Percentiles rank a stretch among this genome's conserved stretches.
Conservation (phyloP, 2,113 vertebrate genomes). For the Actenoides hombroni region DNA sequence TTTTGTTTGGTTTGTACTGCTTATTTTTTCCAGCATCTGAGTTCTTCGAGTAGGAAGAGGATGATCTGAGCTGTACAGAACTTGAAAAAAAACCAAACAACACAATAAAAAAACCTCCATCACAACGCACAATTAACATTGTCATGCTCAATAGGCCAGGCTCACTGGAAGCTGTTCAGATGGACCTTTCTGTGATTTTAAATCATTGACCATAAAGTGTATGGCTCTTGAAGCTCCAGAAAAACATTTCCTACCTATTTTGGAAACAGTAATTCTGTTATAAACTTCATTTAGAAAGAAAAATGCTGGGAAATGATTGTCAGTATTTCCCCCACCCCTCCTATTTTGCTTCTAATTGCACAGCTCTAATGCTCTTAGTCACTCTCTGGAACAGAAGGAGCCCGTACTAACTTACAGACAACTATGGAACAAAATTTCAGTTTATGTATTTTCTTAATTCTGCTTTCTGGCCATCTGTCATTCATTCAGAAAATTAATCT, state of each 20-base stretch:
- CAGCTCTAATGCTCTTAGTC: not conserved
- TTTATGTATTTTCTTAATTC: not conserved
- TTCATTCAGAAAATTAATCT: not conserved
- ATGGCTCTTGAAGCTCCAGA: not conserved
- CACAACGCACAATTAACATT: not conserved
- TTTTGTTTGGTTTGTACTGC: not conserved
- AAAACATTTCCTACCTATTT: not conserved
- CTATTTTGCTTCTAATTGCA: not conserved
- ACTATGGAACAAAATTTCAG: not conserved
- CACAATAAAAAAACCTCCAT: fast-evolving
- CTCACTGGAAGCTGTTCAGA: not conserved
- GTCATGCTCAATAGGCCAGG: not conserved
- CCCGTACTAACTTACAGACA: not conserved
- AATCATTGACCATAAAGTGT: not conserved
- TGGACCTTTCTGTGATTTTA: not conserved
- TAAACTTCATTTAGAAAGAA: not conserved
- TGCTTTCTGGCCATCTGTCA: not conserved
- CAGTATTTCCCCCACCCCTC: not conserved
- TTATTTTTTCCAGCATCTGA: not conserved
- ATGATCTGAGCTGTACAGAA: not conserved
- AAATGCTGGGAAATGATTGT: not conserved
- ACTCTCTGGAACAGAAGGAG: not conserved
- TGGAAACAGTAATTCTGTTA: not conserved
- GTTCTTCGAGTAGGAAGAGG: not conserved
- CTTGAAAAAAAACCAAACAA: too few species aligned